Evolutionary conservation across 2,113 vertebrate genomes (phyloP).

Genomic region (Odocoileus virginianus): DNA sequence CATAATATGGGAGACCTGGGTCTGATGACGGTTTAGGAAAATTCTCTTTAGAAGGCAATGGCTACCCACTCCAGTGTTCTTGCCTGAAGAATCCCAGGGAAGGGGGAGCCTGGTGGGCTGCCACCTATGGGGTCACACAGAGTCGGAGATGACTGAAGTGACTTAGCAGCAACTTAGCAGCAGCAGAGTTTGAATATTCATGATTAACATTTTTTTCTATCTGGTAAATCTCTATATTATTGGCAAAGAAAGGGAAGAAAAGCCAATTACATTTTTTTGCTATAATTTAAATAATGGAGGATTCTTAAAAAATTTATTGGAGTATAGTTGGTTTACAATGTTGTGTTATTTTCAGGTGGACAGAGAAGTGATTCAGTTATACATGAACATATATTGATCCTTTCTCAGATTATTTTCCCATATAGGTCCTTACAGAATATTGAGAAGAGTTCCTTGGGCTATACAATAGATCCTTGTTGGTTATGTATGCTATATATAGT

Average conservation of each 20-base stretch:
- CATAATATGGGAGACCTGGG: background rate
- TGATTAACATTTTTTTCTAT: background rate
- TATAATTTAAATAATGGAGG: background rate
- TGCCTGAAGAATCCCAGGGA: background rate
- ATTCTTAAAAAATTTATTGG: background rate
- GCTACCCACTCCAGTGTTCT: background rate
- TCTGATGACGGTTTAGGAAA: background rate
- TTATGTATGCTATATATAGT: background rate
- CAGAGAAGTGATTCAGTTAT: background rate
- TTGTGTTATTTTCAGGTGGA: background rate
- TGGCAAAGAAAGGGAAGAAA: background rate
- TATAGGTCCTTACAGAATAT: background rate
- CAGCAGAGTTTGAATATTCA: background rate
- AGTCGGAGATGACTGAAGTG: fast-evolving
- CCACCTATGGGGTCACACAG: background rate
- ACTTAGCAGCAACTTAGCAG: too few species aligned
- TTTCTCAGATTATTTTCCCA: background rate
- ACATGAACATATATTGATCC: background rate
- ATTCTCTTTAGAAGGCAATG: background rate
- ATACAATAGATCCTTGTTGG: background rate
- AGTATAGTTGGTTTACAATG: background rate
- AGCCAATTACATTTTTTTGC: background rate
- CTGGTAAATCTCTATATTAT: background rate
- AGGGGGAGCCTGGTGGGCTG: too few species aligned
- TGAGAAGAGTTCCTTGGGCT: background rate